These are phyloP conservation scores for Cherax destructor DNA, from an alignment of 1,140 invertebrate genomes.

Conservation along the genomic window DNA sequence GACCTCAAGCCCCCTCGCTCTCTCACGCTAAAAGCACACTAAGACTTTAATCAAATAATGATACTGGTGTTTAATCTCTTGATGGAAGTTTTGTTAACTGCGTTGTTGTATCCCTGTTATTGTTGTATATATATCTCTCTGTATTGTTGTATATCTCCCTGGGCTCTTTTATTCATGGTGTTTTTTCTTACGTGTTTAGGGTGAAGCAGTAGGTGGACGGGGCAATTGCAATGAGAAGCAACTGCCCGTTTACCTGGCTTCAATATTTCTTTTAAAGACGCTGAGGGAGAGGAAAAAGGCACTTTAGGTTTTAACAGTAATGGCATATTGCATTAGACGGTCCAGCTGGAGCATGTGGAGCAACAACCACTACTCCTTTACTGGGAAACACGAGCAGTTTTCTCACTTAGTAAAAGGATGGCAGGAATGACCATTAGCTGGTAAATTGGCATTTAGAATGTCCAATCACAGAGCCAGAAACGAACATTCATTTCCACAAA, in stretches of 20 bases:
- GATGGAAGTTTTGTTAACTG: constrained; percentile 39
- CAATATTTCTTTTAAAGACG: not conserved
- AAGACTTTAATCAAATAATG: constrained; percentile 54
- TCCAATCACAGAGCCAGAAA: constrained; percentile 65
- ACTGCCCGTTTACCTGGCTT: no score
- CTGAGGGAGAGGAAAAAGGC: constrained; percentile 6
- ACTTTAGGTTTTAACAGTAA: constrained; percentile 1
- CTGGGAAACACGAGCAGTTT: constrained; percentile 55
- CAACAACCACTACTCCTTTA: constrained; percentile 17
- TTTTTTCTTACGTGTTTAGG: no score
- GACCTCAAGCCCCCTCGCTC: not conserved
- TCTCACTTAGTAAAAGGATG: constrained; percentile 69
- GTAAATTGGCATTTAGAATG: constrained; percentile 70
- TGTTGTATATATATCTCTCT: not conserved
- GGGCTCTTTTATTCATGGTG: constrained; percentile 2
- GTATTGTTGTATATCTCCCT: not conserved
- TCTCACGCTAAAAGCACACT: constrained; percentile 10
- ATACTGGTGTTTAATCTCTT: constrained; percentile 45
- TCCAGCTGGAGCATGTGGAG: constrained; percentile 3
- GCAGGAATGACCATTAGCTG: constrained; percentile 68
- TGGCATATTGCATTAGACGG: constrained; percentile 15
- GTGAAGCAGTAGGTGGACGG: no score
- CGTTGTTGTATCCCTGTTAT: not conserved
- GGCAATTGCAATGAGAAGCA: no score
- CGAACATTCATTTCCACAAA: constrained; percentile 48